Percentiles rank a stretch among this genome's conserved stretches.
phyloP scores from a whole-genome alignment of 2,888 invertebrate genomes.

The Atherix ibis region DNA sequence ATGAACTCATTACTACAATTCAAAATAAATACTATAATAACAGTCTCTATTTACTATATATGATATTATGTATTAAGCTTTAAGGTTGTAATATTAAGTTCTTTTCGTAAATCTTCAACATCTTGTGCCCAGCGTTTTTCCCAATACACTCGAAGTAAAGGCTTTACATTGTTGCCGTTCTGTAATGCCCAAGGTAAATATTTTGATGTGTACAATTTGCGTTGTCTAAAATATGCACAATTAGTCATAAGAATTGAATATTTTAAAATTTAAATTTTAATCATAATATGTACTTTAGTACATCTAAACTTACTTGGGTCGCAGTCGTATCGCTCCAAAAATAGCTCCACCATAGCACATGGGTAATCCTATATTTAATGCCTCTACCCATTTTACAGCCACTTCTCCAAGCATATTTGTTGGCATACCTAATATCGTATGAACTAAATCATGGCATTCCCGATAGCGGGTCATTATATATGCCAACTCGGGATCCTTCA shows the following conservation, averaged over 20 bases:
- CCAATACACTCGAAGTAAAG: constrained; percentile 76
- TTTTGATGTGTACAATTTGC: constrained; percentile 55
- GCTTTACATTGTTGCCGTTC: constrained; percentile 58
- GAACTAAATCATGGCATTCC: constrained; percentile 91
- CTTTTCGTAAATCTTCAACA: constrained; percentile 59
- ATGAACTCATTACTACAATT: too few relatives aligned
- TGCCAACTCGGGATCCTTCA: constrained; percentile 72
- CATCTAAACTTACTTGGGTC: constrained; percentile 42
- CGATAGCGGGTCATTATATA: constrained; percentile 96
- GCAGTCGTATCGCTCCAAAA: constrained; percentile 76
- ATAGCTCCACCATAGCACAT: constrained; percentile 91
- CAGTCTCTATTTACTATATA: too few relatives aligned
- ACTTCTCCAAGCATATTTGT: constrained; percentile 88
- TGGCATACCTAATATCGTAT: constrained; percentile 82
- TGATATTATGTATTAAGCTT: too few relatives aligned
- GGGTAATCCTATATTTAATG: constrained; percentile 82
- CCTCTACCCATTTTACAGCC: constrained; percentile 95
- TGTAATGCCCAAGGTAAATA: constrained; percentile 77
- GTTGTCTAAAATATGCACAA: constrained; percentile 38
- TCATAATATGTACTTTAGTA: background rate
- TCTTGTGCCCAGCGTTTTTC: constrained; percentile 89
- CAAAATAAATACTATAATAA: too few relatives aligned
- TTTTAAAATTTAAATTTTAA: constrained; percentile 2
- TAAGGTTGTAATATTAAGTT: constrained; percentile 49
- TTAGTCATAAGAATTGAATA: constrained; percentile 36